Evolutionary conservation across 2,888 invertebrate genomes (phyloP).

Genomic region (Clitarchus hookeri): DNA sequence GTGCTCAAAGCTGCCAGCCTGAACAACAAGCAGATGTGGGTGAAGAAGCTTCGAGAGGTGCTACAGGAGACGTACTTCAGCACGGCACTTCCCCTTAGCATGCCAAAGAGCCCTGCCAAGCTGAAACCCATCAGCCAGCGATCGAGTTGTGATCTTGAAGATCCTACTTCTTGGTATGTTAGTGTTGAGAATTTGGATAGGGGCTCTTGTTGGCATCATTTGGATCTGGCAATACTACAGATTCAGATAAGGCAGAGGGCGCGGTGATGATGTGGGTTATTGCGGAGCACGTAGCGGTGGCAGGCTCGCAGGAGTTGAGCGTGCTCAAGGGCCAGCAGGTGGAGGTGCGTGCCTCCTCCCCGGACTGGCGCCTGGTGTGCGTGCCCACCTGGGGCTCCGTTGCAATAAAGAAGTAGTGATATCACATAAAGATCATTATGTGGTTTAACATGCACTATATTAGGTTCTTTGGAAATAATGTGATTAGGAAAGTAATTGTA

Average conservation of each 20-base stretch:
- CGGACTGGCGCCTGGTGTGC: conserved; percentile 59
- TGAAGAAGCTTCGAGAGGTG: conserved; percentile 90
- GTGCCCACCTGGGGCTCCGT: conserved; percentile 50
- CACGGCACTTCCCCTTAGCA: conserved; percentile 76
- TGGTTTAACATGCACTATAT: too few species aligned
- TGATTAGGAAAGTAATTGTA: too few species aligned
- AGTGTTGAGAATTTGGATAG: conserved; percentile 86
- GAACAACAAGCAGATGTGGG: conserved; percentile 95
- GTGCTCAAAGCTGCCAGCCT: conserved; percentile 87
- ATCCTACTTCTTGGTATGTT: conserved; percentile 78
- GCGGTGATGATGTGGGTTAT: conserved; percentile 91
- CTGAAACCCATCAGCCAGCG: conserved; percentile 73
- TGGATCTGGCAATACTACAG: conserved; percentile 92
- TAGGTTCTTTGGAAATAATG: too few species aligned
- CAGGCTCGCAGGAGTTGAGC: conserved; percentile 76
- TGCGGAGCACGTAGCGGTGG: conserved; percentile 78
- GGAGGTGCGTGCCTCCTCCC: conserved; percentile 68
- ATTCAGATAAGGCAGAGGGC: conserved; percentile 70
- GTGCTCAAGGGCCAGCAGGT: conserved; percentile 93
- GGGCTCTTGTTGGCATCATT: conserved; percentile 88
- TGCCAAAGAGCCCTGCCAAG: conserved; percentile 83
- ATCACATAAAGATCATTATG: too few species aligned
- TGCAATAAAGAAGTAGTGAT: conserved; percentile 63
- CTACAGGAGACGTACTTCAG: conserved; percentile 96
- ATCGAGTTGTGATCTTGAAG: conserved; percentile 87